Percentiles rank a stretch among this genome's conserved stretches.
Conservation (phyloP, 1,140 invertebrate species). For the Oncopodura yosiiana region DNA sequence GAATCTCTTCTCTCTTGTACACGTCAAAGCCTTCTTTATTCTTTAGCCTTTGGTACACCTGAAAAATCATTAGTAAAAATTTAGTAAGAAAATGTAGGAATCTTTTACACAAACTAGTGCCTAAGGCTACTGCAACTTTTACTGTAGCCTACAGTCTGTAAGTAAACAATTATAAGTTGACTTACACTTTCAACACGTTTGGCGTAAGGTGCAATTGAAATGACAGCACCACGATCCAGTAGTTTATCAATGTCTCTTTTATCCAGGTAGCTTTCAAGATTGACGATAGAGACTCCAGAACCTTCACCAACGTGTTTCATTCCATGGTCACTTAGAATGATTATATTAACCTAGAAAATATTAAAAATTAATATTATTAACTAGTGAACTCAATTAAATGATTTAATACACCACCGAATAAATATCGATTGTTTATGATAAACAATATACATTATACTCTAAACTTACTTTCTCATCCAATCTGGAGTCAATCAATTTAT, state of each 20-base stretch:
- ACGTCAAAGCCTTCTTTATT: slow-evolving; percentile 36
- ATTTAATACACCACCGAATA: background rate
- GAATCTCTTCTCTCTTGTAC: slow-evolving; percentile 39
- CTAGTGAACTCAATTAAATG: background rate
- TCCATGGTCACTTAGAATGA: slow-evolving; percentile 44
- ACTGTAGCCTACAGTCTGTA: background rate
- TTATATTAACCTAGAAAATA: slow-evolving; percentile 39
- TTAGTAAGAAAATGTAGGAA: background rate
- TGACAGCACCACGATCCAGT: slow-evolving; percentile 37
- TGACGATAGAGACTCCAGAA: slow-evolving; percentile 32
- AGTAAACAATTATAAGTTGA: background rate
- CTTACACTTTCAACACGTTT: slow-evolving; percentile 35
- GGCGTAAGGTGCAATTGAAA: slow-evolving; percentile 37
- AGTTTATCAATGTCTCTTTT: slow-evolving; percentile 35
- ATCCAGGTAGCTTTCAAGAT: slow-evolving; percentile 37
- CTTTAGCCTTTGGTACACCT: slow-evolving; percentile 38
- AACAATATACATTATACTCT: background rate
- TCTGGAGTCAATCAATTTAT: slow-evolving; percentile 32
- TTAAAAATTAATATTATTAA: slow-evolving; percentile 1
- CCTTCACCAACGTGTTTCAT: slow-evolving; percentile 38
- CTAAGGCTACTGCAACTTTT: background rate
- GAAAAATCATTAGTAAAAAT: background rate
- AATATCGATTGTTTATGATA: background rate
- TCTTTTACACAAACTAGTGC: too few relatives aligned
- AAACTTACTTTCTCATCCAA: slow-evolving; percentile 35